These are phyloP conservation scores for Limnephilus rhombicus DNA, from an alignment of 2,888 invertebrate species.

Conservation along the genomic window DNA sequence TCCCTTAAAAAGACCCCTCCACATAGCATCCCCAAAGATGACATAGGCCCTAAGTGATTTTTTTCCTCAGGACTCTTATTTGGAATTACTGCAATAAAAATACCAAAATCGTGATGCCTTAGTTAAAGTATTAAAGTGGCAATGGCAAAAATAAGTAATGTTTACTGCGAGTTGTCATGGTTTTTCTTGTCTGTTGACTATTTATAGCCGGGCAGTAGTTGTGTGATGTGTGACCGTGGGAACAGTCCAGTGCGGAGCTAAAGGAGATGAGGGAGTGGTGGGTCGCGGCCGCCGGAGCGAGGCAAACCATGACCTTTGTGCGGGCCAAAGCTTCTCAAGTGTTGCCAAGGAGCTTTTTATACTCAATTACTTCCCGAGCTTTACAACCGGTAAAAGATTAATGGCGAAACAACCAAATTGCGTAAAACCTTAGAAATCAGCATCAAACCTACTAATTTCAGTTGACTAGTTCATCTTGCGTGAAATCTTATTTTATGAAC, in stretches of 20 bases:
- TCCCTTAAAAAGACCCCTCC: too few species aligned
- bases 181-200: background rate
- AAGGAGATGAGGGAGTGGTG: background rate
- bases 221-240: constrained; percentile 4
- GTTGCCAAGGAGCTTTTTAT: background rate
- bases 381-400: background rate
- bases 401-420: background rate
- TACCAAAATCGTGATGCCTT: too few species aligned
- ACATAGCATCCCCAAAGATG: too few species aligned
- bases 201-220: background rate
- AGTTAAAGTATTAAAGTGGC: too few species aligned
- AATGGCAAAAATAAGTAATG: background rate
- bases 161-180: background rate
- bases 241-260: background rate
- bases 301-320: constrained; percentile 10
- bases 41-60: too few species aligned
- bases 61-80: too few species aligned
- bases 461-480: too few species aligned
- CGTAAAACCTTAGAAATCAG: background rate
- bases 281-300: constrained; percentile 22
- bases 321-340: background rate
- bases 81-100: too few species aligned
- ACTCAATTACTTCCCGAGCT: background rate
- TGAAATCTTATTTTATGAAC: too few species aligned
- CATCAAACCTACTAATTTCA: too few species aligned